Evolutionary conservation across 1,140 invertebrate species (phyloP), one percentile per base, ranked within the genome.

Genomic region (Druon quercuslanigerum): DNA sequence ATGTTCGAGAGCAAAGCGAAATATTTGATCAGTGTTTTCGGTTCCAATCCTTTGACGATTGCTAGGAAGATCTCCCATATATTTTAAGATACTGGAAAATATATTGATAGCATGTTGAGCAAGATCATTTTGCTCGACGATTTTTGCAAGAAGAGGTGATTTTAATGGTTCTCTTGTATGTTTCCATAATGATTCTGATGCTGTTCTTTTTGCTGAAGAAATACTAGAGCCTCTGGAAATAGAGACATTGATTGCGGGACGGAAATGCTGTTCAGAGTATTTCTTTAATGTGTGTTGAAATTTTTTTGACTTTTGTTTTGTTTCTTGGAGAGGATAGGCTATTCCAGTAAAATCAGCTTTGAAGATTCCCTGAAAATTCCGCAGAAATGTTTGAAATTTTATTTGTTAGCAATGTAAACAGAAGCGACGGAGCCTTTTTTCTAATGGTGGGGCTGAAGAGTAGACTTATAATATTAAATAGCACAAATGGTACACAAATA

Each of bases 31-130:
- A 3, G 97, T 98, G 52, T 96, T 94, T 89, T 97, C 96, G 9
- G 93, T 93, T 0, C 93, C 93, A 50, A 94, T 92, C 85, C 95
- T 93, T 33, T 94, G 92, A 86, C 95, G 93, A 54, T 94, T 94
- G 71, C 94, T 95, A 7, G 97, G 96, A 82, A 97, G 93, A 88
- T 99, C 97, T 46, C 97, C 98, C 97, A 98, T 99, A 88, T 98
- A 99, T 91, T 97, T 98, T n/a, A 98, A 91, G 84, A 97, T 96
- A 84, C 94, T 95, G 83, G 94, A 93, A 90, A 96, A 98, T 71
- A 95, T 94, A 71, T 93, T 92, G 81, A 96, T 92, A 1, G 97
- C 95, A 86, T 95, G 94, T 85, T 96, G 94, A 46, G 93, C 93
- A 9, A 96, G 90, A 75, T 96, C 95, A 78, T 96, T 95, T 84